These are phyloP conservation scores for Mus spicilegus DNA, from an alignment of 2,113 vertebrate species.

Conservation along the genomic window DNA sequence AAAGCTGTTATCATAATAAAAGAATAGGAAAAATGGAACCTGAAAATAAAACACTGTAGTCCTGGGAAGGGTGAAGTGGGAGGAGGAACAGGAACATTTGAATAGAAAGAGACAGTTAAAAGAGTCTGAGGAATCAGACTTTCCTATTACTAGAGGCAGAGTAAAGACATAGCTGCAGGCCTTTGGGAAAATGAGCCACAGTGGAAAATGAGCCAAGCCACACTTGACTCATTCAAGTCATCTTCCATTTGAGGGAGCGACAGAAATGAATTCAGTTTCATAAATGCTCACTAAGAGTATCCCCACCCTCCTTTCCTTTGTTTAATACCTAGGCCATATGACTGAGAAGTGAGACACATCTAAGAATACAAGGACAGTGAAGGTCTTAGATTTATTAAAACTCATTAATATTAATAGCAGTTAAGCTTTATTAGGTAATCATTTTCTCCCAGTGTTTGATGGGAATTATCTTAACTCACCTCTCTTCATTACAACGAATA, in stretches of 20 bases:
- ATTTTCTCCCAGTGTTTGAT: neutral
- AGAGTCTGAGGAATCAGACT: neutral
- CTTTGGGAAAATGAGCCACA: neutral
- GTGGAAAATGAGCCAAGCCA: neutral
- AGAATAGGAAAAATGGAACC: neutral
- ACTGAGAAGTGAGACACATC: neutral
- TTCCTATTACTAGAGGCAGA: neutral
- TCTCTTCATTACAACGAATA: neutral
- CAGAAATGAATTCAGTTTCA: neutral
- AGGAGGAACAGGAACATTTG: neutral
- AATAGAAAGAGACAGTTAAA: neutral
- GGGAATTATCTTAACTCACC: constrained; percentile 3
- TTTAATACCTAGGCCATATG: neutral
- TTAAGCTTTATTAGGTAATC: neutral
- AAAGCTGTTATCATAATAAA: neutral
- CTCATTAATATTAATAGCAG: constrained; percentile 28
- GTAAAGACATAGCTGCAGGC: neutral
- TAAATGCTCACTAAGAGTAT: neutral
- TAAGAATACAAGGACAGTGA: neutral
- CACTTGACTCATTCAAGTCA: neutral
- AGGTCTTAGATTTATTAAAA: constrained; percentile 21
- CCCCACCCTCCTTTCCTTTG: neutral
- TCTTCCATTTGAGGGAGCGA: neutral
- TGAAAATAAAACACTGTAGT: neutral
- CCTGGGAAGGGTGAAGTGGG: neutral